Conservation (phyloP, 2,113 vertebrate species). For the Crotalus helleri region DNA sequence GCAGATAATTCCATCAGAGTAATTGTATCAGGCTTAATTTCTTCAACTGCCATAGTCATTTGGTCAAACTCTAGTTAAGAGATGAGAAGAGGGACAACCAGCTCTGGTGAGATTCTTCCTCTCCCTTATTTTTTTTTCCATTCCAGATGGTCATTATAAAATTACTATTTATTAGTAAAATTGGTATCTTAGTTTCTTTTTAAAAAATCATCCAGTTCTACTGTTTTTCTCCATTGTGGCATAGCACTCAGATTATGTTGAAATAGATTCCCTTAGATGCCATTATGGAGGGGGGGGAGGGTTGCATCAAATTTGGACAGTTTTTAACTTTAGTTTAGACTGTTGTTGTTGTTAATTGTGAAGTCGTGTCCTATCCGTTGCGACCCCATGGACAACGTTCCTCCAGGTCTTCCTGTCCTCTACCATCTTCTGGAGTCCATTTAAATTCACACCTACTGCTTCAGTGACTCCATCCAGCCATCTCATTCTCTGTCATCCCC, state of each 20-base stretch:
- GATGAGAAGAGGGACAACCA: neutral
- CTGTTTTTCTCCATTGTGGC: neutral
- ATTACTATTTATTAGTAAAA: neutral
- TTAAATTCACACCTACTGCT: too few species aligned
- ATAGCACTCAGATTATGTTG: neutral
- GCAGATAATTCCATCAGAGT: neutral
- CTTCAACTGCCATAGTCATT: neutral
- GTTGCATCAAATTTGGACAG: neutral
- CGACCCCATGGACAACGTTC: too few species aligned
- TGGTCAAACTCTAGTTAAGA: neutral
- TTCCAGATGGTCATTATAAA: neutral
- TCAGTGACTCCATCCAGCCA: too few species aligned
- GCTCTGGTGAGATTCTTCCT: neutral
- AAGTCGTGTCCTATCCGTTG: too few species aligned
- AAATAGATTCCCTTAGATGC: neutral
- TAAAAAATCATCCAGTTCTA: neutral
- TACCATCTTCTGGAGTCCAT: too few species aligned
- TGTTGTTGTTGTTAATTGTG: too few species aligned
- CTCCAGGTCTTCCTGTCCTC: too few species aligned
- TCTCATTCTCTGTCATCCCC: too few species aligned
- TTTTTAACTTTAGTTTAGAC: too few species aligned
- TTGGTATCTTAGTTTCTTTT: neutral
- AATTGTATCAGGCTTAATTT: neutral
- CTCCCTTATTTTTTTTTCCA: neutral
- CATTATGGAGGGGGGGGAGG: neutral